Evolutionary conservation across 2,113 vertebrate species (phyloP).

Genomic region (Pterocles gutturalis): DNA sequence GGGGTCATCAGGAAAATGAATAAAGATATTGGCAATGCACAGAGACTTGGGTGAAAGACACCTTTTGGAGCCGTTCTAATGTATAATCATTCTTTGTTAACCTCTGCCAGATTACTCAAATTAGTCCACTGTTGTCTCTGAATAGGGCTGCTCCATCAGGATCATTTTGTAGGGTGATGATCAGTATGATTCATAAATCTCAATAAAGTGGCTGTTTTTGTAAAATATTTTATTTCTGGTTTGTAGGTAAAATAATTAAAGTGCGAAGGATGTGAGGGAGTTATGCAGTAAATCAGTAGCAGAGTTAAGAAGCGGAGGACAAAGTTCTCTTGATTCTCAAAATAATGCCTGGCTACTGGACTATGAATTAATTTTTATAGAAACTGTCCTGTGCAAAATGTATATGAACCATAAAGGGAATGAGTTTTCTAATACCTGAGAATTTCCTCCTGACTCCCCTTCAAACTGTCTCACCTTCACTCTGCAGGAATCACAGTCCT

Average conservation of each 20-base stretch:
- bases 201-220: background rate
- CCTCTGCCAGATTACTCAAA: background rate
- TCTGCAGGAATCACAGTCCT: background rate
- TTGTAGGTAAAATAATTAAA: background rate
- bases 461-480: background rate
- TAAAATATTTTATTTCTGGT: background rate
- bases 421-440: background rate
- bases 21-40: background rate
- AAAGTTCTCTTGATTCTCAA: background rate
- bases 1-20: background rate
- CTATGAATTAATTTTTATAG: background rate
- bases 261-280: background rate
- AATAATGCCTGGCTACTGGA: background rate
- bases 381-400: background rate
- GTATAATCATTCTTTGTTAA: background rate
- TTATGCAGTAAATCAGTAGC: background rate
- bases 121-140: background rate
- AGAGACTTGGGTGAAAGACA: background rate
- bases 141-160: background rate
- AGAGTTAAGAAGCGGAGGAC: background rate
- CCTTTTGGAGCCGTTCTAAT: background rate
- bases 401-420: background rate
- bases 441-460: background rate
- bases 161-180: background rate
- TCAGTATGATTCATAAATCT: background rate